Conservation (phyloP, 2,888 invertebrate genomes). For the Phragmatobia fuliginosa region DNA sequence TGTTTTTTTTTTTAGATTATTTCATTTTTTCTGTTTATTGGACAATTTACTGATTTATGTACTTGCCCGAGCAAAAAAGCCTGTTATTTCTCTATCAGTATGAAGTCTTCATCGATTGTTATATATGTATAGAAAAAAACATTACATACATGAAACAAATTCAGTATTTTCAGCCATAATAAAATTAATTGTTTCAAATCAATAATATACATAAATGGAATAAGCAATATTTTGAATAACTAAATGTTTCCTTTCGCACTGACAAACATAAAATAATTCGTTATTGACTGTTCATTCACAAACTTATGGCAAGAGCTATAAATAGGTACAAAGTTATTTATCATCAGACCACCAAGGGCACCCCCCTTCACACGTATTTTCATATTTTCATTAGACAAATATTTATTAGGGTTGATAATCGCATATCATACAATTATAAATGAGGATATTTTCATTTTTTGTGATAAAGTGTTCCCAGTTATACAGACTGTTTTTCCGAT, state of each 20-base stretch:
- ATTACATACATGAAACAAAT: too few species aligned
- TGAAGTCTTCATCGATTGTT: background rate
- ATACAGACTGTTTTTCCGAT: background rate
- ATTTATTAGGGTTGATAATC: background rate
- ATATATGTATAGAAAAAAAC: too few species aligned
- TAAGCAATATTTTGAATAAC: too few species aligned
- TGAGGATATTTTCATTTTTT: slow-evolving; percentile 2
- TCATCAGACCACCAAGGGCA: background rate
- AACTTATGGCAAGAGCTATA: background rate
- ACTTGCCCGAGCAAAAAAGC: too few species aligned
- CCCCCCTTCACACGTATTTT: too few species aligned
- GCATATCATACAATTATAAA: background rate
- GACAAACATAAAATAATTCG: background rate
- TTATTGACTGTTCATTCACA: background rate
- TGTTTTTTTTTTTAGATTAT: too few species aligned
- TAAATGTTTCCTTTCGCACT: background rate
- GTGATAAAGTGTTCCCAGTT: background rate
- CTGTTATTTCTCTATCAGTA: background rate
- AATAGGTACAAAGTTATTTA: too few species aligned
- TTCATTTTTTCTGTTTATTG: too few species aligned
- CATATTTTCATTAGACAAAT: too few species aligned
- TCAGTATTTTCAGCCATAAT: background rate
- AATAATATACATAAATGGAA: too few species aligned
- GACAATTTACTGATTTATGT: too few species aligned
- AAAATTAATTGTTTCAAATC: background rate